Conservation (phyloP, 2,888 invertebrate species). For the Blomia tropicalis region DNA sequence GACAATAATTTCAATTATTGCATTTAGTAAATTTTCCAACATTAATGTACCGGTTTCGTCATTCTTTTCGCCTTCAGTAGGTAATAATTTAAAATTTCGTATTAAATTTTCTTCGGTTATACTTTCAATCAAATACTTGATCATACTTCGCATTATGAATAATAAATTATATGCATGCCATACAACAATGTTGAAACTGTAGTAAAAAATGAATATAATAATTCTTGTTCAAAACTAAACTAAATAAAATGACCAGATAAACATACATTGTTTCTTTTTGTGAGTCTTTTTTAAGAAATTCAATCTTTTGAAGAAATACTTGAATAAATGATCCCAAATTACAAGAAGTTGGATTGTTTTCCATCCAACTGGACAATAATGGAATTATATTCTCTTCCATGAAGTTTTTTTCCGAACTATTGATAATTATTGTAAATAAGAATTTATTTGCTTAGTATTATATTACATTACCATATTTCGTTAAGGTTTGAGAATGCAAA, state of each 20-base stretch:
- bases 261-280: constrained; percentile 47
- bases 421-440: constrained; percentile 12
- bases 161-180: constrained; percentile 91
- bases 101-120: constrained; percentile 72
- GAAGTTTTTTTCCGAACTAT: constrained; percentile 58
- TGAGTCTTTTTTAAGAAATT: background rate
- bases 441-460: constrained; percentile 14
- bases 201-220: constrained; percentile 2
- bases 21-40: constrained; percentile 55
- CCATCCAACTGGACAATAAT: constrained; percentile 55
- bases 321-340: constrained; percentile 75
- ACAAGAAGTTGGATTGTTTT: constrained; percentile 69
- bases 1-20: constrained; percentile 59
- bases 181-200: constrained; percentile 34
- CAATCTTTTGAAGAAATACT: constrained; percentile 48
- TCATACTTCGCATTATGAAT: constrained; percentile 60
- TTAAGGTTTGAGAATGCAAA: constrained; percentile 55
- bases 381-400: constrained; percentile 63
- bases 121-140: constrained; percentile 76
- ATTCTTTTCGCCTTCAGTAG: constrained; percentile 10
- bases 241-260: constrained; percentile 28
- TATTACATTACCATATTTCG: constrained; percentile 28
- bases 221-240: too few relatives aligned
- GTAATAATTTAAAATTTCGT: constrained; percentile 49
- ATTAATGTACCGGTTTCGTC: constrained; percentile 31